Evolutionary conservation across 2,113 vertebrate genomes (phyloP).

Genomic region (Varanus salvator): DNA sequence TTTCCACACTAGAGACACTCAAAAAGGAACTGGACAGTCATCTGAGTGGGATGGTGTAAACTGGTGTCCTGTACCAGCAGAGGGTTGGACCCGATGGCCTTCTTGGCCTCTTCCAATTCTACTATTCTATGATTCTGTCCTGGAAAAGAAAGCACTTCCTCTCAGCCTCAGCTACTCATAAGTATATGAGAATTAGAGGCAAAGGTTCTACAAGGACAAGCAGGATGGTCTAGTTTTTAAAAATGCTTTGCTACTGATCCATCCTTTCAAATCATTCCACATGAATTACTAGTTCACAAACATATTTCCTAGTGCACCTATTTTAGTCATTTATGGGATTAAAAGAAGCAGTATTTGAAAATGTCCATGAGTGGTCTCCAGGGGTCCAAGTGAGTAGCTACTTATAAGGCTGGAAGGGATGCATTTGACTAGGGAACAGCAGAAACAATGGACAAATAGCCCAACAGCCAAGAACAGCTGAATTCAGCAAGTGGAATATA

Average conservation of each 20-base stretch:
- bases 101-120: too few relatives aligned
- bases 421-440: constrained; percentile 16
- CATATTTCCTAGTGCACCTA: not conserved
- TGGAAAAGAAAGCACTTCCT: not conserved
- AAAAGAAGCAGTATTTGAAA: constrained; percentile 2
- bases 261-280: not conserved
- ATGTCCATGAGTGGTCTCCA: not conserved
- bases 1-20: too few relatives aligned
- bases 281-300: not conserved
- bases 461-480: not conserved
- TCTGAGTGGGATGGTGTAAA: too few relatives aligned
- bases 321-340: not conserved
- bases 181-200: not conserved
- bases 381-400: not conserved
- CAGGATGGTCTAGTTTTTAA: not conserved
- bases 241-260: not conserved
- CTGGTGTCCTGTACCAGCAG: too few relatives aligned
- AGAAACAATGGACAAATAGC: constrained; percentile 1
- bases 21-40: too few relatives aligned
- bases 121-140: not conserved
- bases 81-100: too few relatives aligned
- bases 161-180: not conserved
- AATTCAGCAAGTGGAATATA: constrained; percentile 4
- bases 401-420: not conserved
- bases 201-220: not conserved